Evolutionary conservation across 2,113 vertebrate genomes (phyloP), one percentile per base, ranked within the genome.

Genomic region (Gallinago paraguaiae): DNA sequence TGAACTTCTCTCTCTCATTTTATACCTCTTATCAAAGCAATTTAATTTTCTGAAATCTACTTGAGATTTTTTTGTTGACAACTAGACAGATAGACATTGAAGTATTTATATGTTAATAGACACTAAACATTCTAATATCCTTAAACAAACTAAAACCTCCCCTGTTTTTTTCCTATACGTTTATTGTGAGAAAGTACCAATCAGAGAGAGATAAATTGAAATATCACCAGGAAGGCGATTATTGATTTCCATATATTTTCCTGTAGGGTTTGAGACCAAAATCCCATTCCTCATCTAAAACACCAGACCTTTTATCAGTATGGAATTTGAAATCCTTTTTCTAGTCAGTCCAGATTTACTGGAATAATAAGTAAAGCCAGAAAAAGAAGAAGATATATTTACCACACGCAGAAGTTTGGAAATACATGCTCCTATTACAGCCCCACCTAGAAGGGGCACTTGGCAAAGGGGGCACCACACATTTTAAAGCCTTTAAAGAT

Each of bases 81-180:
- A 68, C 9, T 65, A 69, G 45, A 48, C 5, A 48, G 18, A 48
- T 11, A 5, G 9, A n/a, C 6, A 12, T 17, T n/a, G 19, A 37
- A 19, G 46, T 50, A 45, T 30, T 23, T 22, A 35, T 28, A 67
- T 9, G 6, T 11, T 65, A 59, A 63, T 22, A 75, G 67, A 45
- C 11, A 72, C 14, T 23, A 56, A 39, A 22, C 3, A 51, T 92
- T 20, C 10, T 22, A 30, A n/a, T 37, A 0, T 45, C n/a, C 83
- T 63, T 13, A 25, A 4, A 5, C 14, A 85, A 59, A 27, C 16
- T 1, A 12, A 72, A 41, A 45, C 41, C 9, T 13, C 14, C 0
- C 20, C 5, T 12, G 6, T 6, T 24, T 17, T 7, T 2, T 5
- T 2, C 4, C 17, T 5, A 16, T 13, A 35, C 18, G 25, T 11